These are phyloP conservation scores for Julus scanicus DNA, from an alignment of 2,888 invertebrate species.

Conservation along the genomic window DNA sequence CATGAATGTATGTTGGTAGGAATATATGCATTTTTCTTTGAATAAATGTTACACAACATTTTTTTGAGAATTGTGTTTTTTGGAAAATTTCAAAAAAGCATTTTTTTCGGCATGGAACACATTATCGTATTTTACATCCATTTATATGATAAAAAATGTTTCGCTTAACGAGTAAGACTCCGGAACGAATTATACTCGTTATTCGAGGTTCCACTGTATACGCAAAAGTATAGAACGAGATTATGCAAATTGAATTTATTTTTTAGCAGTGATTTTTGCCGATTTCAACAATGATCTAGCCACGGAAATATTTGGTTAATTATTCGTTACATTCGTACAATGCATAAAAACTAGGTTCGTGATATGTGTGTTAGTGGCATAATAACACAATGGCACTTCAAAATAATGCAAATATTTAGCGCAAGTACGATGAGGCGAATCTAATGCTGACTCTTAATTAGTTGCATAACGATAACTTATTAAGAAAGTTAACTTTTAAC, in stretches of 20 bases:
- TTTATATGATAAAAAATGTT: too few species aligned
- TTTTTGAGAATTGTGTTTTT: too few species aligned
- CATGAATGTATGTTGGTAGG: too few species aligned
- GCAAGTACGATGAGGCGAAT: slow-evolving; percentile 1
- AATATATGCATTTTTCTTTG: too few species aligned
- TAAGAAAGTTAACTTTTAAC: background rate
- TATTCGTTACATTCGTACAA: background rate
- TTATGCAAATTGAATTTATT: background rate
- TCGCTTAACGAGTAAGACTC: too few species aligned
- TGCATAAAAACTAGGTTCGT: background rate
- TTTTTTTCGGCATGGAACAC: too few species aligned
- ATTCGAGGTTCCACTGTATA: too few species aligned
- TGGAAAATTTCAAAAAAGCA: too few species aligned
- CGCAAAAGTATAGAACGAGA: too few species aligned
- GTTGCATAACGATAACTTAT: background rate
- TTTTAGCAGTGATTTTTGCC: background rate
- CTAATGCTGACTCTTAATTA: background rate
- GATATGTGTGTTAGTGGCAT: background rate
- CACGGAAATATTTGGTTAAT: background rate
- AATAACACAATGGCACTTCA: background rate
- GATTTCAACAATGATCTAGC: background rate
- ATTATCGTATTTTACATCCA: too few species aligned
- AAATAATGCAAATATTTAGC: slow-evolving; percentile 33
- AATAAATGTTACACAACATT: too few species aligned
- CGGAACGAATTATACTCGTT: too few species aligned